Evolutionary conservation across 1,140 invertebrate species (phyloP), one percentile per base, ranked within the genome.

Genomic region (Rhyacophila brunnea): DNA sequence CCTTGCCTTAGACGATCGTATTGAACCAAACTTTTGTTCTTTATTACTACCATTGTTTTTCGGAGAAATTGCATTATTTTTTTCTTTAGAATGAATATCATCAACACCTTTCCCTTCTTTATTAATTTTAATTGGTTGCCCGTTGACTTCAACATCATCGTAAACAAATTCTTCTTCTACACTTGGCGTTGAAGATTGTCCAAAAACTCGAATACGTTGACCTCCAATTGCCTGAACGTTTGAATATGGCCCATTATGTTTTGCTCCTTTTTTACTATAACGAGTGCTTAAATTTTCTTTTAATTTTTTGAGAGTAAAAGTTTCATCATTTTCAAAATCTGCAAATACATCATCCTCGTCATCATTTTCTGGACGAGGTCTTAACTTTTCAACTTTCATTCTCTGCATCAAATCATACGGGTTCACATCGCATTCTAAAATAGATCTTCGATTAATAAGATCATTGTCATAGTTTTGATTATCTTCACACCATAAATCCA

Each of bases 351-450:
- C 62, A 28, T 60, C 62, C 36, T 63, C 61, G 20, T 63, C 61
- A 11, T 64, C 62, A 9, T 48, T 50, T 44, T 44, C 56, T 18
- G 35, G 17, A 3, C 32, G 35, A 7, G 15, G 20, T 20, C 42
- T 34, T 28, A 60, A 44, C 17, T 64, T 60, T 58, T 64, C 58
- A 14, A 56, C 28, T 43, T 71, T 71, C 46, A 68, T 70, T 53
- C 71, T 71, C 59, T 84, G 83, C 48, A 93, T 83, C 58, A 94
- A 74, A 46, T 91, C 87, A 67, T 93, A 93, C 4, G 91, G 89
- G 74, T 91, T 93, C 10, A 93, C 87, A 68, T 92, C 84, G 72
- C 90, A 92, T 67, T 91, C 87, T 11, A 94, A 75, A 58, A 93
- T 93, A 14, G 89, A 92, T 44, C 83, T 82, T 13, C 69, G 77